Base-by-base conservation (phyloP, 2,113 vertebrate genomes). In the Podocnemis expansa region DNA sequence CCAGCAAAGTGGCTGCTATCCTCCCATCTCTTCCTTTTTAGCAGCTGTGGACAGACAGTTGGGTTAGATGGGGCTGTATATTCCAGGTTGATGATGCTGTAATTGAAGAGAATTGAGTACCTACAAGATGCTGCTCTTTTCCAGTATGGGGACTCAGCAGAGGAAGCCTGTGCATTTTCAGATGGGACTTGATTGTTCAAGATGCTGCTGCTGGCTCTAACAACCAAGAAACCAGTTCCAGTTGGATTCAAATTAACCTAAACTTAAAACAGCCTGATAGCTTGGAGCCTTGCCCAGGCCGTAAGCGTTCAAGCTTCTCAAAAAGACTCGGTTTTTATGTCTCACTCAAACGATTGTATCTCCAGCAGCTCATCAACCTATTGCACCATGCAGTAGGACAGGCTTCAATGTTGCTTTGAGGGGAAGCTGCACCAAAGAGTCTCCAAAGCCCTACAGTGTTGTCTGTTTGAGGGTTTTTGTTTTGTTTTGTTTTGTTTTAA, bases 231-330 rank as follows among this genome's bases (percentile, higher is more conserved):
- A 73, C 73, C 63, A 41, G 88, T 97, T 94, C 84, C 93, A 91
- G 82, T 5, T 95, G 93, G 92, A 82, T 87, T 93, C 96, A 88
- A 96, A 97, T 80, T 95, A 96, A 94, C 88, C 85, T 95, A 47
- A 1, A 1, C 88, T 95, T 96, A 92, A 94, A 96, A 91, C 38
- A 81, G 90, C n/a, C n/a, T n/a, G n/a, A n/a, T 89, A 96, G 92
- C 88, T 94, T 95, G 93, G 76, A 92, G 82, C 78, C 67, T 52
- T 92, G 87, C 92, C 87, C 89, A 10, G 29, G 55, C 4, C 2
- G 79, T 67, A 81, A 79, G 89, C 76, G 56, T 94, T 78, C 63
- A 58, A 88, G 45, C 58, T 73, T 85, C 78, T 88, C 84, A 67
- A 76, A 73, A 85, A 95, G 82, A 25, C 38, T 82, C 34, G 41